Percentiles rank a stretch among this genome's conserved stretches.
Evolutionary conservation across 2,888 invertebrate species (phyloP).

Genomic region (Mesochorus sp.): DNA sequence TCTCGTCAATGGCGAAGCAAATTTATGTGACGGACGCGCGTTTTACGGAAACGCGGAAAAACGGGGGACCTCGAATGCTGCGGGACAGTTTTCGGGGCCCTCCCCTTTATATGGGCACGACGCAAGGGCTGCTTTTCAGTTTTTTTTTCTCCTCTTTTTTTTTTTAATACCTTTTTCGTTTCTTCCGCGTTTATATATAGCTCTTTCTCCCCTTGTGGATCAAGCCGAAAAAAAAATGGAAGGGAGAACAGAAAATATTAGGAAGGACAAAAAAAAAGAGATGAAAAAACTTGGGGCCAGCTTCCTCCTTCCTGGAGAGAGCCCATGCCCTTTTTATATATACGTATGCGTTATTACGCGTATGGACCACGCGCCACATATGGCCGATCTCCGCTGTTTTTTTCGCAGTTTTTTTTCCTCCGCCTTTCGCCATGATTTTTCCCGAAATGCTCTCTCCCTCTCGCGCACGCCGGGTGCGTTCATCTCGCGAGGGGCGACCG

Average conservation of each 20-base stretch:
- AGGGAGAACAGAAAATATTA: slow-evolving; percentile 46
- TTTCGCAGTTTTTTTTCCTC: slow-evolving; percentile 70
- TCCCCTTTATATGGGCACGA: slow-evolving; percentile 35
- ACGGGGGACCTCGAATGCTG: slow-evolving; percentile 52
- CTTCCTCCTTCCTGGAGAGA: slow-evolving; percentile 30
- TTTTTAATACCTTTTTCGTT: slow-evolving; percentile 44
- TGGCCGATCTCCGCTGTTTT: slow-evolving; percentile 72
- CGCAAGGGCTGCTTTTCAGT: slow-evolving; percentile 56
- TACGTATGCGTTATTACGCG: slow-evolving; percentile 23
- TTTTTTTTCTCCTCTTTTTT: slow-evolving; percentile 58
- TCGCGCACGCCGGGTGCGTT: slow-evolving; percentile 42
- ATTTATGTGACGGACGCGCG: slow-evolving; percentile 62
- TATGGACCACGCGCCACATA: slow-evolving; percentile 75
- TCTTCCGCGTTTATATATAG: slow-evolving; percentile 48
- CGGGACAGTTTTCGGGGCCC: slow-evolving; percentile 42
- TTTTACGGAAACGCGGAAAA: slow-evolving; percentile 64
- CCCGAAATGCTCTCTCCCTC: too few relatives aligned
- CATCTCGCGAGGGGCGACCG: slow-evolving; percentile 20
- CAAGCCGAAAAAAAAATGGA: slow-evolving; percentile 42
- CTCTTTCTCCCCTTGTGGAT: slow-evolving; percentile 56
- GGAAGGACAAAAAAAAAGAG: slow-evolving; percentile 44
- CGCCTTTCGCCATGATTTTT: slow-evolving; percentile 70
- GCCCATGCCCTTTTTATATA: neutral
- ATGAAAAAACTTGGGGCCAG: slow-evolving; percentile 46
- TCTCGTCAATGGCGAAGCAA: slow-evolving; percentile 62